Percentiles rank a stretch among this genome's conserved stretches.
These are phyloP conservation scores for Aptenodytes patagonicus DNA, from an alignment of 2,113 vertebrate genomes.

Conservation along the genomic window DNA sequence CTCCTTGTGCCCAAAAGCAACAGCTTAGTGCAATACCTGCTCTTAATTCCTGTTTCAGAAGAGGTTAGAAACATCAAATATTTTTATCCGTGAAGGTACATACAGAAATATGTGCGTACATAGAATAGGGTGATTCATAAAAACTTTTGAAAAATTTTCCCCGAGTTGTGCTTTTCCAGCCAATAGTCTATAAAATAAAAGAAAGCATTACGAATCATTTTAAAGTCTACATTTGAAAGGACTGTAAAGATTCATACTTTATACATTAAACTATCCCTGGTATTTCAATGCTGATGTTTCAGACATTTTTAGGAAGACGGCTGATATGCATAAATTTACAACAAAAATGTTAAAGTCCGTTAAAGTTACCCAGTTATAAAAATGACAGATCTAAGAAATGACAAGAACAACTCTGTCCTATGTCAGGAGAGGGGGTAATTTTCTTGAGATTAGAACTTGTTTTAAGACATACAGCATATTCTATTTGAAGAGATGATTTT, in stretches of 20 bases:
- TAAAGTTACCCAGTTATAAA: neutral
- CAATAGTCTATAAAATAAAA: neutral
- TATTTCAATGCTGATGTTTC: neutral
- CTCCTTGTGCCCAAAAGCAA: neutral
- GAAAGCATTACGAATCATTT: neutral
- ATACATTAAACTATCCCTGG: neutral
- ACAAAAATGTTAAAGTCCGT: neutral
- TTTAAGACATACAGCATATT: neutral
- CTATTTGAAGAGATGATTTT: neutral
- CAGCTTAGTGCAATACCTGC: neutral
- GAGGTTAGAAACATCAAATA: neutral
- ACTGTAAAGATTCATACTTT: neutral
- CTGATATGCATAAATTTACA: neutral
- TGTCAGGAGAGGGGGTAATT: neutral
- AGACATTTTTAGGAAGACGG: neutral
- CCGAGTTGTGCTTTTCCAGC: neutral
- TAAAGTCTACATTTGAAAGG: neutral
- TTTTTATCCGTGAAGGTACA: neutral
- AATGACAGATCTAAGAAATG: neutral
- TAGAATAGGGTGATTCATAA: neutral
- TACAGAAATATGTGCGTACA: accelerated
- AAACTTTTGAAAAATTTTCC: neutral
- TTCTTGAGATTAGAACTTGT: neutral
- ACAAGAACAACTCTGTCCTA: neutral
- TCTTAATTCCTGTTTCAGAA: neutral